Evolutionary conservation across 2,888 invertebrate genomes (phyloP), one percentile per base, ranked within the genome.

Genomic region (Netelia virgata): DNA sequence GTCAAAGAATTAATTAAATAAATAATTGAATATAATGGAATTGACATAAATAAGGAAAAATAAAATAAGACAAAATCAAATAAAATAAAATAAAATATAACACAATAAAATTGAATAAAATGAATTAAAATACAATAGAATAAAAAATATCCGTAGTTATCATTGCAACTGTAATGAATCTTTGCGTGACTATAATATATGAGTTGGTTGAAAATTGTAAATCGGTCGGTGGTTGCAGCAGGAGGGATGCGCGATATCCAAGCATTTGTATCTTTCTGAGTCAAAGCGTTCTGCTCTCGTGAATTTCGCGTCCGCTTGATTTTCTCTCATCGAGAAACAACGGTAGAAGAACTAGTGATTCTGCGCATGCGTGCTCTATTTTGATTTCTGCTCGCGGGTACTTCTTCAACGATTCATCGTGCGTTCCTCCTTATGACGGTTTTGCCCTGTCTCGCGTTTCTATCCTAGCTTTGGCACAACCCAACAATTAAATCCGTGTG

Each of bases 401-500:
- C 64, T 79, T 57, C 43, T 69, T 73, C 28, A 28, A 3, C 80
- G 75, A 82, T 70, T 85, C 83, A 86, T 83, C 73, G 72, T 74
- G 76, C 75, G 72, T 72, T 79, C 74, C 74, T 86, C 89, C 89
- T 90, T 90, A 90, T 91, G 91, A 91, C 90, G 91, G 89, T 89
- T 88, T 86, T 53, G 61, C 63, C 23, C 47, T 55, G 64, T 69
- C 78, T 63, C 47, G 55, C 41, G 43, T 78, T 74, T 74, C 77
- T 75, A 78, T 43, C 57, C 74, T 74, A 75, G 86, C 81, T 81
- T 68, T 64, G 88, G 86, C 82, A 83, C 91, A 90, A 91, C 91
- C 92, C 89, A 91, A 92, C 91, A 91, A 92, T 92, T 92, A 92
- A 92, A 92, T 91, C 91, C 88, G 89, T 89, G 89, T 89, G 88